Percentiles rank a stretch among this genome's conserved stretches.
Conservation (phyloP, 1,140 invertebrate species). For the Danaus melanippus region DNA sequence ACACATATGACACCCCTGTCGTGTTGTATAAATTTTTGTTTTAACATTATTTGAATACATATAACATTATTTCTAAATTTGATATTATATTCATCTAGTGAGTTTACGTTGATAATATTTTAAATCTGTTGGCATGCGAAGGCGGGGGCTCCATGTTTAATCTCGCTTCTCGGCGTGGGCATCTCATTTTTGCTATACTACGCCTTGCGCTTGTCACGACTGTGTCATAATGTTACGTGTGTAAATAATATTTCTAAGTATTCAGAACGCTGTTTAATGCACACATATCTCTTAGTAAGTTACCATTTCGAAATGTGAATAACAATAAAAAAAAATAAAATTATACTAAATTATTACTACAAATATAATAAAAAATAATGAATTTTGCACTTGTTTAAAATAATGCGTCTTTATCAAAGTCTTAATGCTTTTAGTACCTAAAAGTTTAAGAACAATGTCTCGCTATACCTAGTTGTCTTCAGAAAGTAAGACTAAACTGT, state of each 20-base stretch:
- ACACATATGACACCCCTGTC: too few species aligned
- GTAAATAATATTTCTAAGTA: neutral
- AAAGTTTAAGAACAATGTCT: conserved; percentile 16
- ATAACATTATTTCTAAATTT: neutral
- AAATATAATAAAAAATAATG: too few species aligned
- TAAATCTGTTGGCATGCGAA: conserved; percentile 25
- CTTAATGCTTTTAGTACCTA: neutral
- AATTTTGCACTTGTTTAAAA: too few species aligned
- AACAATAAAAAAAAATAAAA: too few species aligned
- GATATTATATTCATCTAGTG: too few species aligned
- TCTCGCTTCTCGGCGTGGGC: conserved; percentile 39
- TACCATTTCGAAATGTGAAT: neutral
- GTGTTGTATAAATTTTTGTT: too few species aligned
- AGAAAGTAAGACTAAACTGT: conserved; percentile 27
- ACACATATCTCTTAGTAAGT: conserved; percentile 1
- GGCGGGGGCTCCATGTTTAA: conserved; percentile 34
- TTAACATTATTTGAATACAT: too few species aligned
- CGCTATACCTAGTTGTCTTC: conserved; percentile 20
- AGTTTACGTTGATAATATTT: too few species aligned
- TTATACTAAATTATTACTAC: too few species aligned
- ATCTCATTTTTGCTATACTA: conserved; percentile 43
- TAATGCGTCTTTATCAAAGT: too few species aligned
- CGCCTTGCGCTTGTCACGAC: conserved; percentile 12
- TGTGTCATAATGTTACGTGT: conserved; percentile 19
- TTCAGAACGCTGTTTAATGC: conserved; percentile 1